Conservation (phyloP, 2,888 invertebrate species). For the Anaspis maculata region DNA sequence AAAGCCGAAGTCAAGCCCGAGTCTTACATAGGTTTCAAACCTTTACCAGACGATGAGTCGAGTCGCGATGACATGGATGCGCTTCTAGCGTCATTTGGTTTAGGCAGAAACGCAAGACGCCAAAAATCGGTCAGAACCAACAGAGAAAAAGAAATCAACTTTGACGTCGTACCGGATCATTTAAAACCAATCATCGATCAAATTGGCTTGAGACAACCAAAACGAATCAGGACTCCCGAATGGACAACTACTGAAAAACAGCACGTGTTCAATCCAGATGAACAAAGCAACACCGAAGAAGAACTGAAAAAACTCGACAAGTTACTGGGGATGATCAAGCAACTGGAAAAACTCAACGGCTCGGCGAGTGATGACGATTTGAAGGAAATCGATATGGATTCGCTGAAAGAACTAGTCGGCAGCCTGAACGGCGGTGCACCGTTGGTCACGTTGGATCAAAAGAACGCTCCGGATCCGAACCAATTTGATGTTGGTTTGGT, state of each 20-base stretch:
- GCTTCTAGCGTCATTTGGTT: constrained; percentile 35
- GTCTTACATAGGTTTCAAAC: constrained; percentile 39
- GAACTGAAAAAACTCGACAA: constrained; percentile 45
- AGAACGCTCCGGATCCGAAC: constrained; percentile 39
- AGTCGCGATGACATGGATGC: constrained; percentile 37
- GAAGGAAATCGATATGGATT: constrained; percentile 37
- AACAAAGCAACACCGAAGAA: constrained; percentile 39
- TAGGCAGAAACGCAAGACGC: constrained; percentile 27
- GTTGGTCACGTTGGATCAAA: constrained; percentile 27
- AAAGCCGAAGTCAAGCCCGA: constrained; percentile 32
- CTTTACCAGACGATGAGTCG: constrained; percentile 33
- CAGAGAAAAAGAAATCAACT: constrained; percentile 18
- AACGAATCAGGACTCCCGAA: constrained; percentile 7
- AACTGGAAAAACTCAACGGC: constrained; percentile 39
- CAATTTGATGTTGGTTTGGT: constrained; percentile 28
- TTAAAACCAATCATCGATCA: constrained; percentile 33
- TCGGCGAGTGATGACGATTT: constrained; percentile 40
- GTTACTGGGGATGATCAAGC: constrained; percentile 43
- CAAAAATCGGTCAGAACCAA: constrained; percentile 19
- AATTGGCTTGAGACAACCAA: constrained; percentile 31
- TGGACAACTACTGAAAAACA: constrained; percentile 17
- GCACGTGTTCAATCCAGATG: constrained; percentile 34
- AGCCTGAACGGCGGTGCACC: constrained; percentile 24
- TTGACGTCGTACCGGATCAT: constrained; percentile 37
- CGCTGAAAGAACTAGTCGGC: constrained; percentile 32